Percentiles rank a stretch among this genome's conserved stretches.
phyloP scores from a whole-genome alignment of 92 coral and sea anemone species.

The Paragorgia papillata region DNA sequence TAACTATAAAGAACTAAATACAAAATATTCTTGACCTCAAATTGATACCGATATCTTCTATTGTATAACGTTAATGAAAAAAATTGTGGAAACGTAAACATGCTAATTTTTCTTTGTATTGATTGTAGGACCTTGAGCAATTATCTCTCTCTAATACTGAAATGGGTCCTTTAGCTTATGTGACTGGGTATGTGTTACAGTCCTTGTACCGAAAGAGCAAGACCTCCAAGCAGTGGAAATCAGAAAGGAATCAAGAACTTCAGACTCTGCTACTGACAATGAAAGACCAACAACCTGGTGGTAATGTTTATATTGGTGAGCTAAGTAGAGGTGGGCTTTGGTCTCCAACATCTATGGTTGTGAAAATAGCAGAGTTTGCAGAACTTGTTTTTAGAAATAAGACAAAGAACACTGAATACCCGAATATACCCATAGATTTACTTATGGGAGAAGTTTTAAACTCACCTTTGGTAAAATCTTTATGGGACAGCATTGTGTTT shows the following conservation, averaged over 20 bases:
- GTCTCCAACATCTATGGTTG: conserved; percentile 25
- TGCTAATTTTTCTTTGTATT: too few relatives aligned
- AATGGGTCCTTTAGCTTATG: conserved; percentile 31
- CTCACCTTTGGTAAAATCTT: neutral
- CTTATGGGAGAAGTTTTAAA: conserved; percentile 7
- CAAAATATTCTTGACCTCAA: too few relatives aligned
- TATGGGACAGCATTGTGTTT: conserved; percentile 21
- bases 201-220: conserved; percentile 57
- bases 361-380: neutral
- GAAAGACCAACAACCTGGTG: conserved; percentile 33
- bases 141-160: neutral
- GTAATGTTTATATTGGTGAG: conserved; percentile 41
- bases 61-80: too few relatives aligned
- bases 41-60: too few relatives aligned
- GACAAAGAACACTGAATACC: neutral
- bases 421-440: neutral
- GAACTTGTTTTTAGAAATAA: conserved; percentile 9
- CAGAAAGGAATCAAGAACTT: conserved; percentile 54
- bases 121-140: too few relatives aligned
- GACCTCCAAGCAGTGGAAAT: conserved; percentile 8
- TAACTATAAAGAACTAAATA: too few relatives aligned
- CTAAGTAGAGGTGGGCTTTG: conserved; percentile 62
- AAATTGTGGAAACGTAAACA: too few relatives aligned
- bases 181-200: conserved; percentile 67
- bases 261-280: conserved; percentile 62